phyloP scores from a whole-genome alignment of 1,140 invertebrate species.

The Achroia grisella region DNA sequence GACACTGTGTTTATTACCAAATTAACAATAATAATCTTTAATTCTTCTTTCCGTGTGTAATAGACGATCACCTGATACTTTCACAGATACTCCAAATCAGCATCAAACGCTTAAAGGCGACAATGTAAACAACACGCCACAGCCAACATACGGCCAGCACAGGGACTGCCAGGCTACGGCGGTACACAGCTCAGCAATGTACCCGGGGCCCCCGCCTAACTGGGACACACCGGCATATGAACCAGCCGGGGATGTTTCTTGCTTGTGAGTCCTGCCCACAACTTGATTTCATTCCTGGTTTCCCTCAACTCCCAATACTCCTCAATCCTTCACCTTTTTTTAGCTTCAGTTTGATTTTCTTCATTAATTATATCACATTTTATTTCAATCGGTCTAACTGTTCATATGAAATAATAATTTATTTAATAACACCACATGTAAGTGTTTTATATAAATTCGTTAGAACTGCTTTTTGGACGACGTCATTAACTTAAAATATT shows the following conservation, averaged over 20 bases:
- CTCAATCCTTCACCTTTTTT: slow-evolving; percentile 4
- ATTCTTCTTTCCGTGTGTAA: background rate
- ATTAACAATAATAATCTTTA: no score
- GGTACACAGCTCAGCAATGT: slow-evolving; percentile 39
- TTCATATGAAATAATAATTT: no score
- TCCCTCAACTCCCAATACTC: slow-evolving; percentile 14
- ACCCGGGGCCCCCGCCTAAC: slow-evolving; percentile 42
- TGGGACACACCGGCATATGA: slow-evolving; percentile 63
- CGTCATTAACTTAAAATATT: background rate
- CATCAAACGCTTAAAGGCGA: slow-evolving; percentile 63
- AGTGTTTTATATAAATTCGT: no score
- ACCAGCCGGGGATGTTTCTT: slow-evolving; percentile 65
- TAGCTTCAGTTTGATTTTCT: slow-evolving; percentile 6
- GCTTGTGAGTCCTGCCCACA: slow-evolving; percentile 67
- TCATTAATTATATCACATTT: background rate
- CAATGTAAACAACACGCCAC: slow-evolving; percentile 73
- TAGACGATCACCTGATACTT: slow-evolving; percentile 11
- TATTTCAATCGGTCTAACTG: no score
- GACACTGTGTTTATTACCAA: no score
- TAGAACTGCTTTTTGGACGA: no score
- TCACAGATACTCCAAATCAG: slow-evolving; percentile 67
- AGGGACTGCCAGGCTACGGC: slow-evolving; percentile 46
- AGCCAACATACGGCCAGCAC: slow-evolving; percentile 42
- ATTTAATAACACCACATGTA: no score
- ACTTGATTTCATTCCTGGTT: slow-evolving; percentile 36